Conservation (phyloP, 2,797 vertebrate species). For the Salarias fasciatus region DNA sequence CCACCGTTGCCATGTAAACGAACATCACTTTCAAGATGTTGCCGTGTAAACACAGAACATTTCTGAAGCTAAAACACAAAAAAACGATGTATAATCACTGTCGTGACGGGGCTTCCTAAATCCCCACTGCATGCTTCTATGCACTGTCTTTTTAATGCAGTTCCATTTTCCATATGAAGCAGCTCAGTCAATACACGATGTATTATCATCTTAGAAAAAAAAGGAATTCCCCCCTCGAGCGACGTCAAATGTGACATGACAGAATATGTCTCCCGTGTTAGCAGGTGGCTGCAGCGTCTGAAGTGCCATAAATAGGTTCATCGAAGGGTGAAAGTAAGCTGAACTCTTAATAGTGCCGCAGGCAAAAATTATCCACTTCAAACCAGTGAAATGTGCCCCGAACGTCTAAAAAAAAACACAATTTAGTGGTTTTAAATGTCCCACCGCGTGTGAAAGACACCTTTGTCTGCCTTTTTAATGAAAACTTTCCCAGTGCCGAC, state of each 20-base stretch:
- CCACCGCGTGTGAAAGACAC: background rate
- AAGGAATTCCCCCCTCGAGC: too few species aligned
- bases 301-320: slow-evolving; percentile 30
- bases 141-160: background rate
- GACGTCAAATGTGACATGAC: background rate
- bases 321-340: slow-evolving; percentile 33
- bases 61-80: too few species aligned
- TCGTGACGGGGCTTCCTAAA: too few species aligned
- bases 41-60: too few species aligned
- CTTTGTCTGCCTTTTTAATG: slow-evolving; percentile 7
- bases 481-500: background rate
- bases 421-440: background rate
- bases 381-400: slow-evolving; percentile 4
- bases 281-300: background rate
- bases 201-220: too few species aligned
- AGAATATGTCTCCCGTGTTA: slow-evolving; percentile 12
- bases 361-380: slow-evolving; percentile 26
- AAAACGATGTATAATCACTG: too few species aligned
- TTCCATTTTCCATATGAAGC: too few species aligned
- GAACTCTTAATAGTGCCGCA: slow-evolving; percentile 34
- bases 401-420: slow-evolving; percentile 8
- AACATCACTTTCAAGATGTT: too few species aligned
- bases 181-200: too few species aligned
- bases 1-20: too few species aligned
- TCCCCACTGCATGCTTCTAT: background rate